phyloP scores from a whole-genome alignment of 2,797 vertebrate species.

The Morelia viridis region DNA sequence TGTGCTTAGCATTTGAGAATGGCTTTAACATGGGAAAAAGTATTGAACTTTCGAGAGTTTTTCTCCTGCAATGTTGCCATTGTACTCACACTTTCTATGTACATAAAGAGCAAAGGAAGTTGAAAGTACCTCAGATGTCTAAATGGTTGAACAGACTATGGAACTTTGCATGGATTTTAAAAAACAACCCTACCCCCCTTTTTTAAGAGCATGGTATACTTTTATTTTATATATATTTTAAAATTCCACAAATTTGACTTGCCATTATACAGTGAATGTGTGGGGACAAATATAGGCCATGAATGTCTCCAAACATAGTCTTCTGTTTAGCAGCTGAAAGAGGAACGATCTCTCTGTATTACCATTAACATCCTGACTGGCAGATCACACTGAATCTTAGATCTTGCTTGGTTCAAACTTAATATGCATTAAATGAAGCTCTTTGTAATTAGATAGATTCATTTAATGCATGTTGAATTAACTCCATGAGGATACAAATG shows the following conservation, averaged over 20 bases:
- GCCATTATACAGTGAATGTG: background rate
- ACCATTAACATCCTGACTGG: background rate
- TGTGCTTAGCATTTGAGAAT: conserved; percentile 30
- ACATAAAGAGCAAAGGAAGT: background rate
- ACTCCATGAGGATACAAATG: background rate
- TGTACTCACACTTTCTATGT: background rate
- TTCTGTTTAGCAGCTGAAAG: background rate
- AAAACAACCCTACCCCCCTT: too few relatives aligned
- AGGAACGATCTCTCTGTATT: background rate
- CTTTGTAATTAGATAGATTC: background rate
- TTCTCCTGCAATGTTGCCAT: background rate
- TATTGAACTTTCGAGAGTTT: conserved; percentile 8
- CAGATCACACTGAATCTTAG: background rate
- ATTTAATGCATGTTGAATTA: background rate
- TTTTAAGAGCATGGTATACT: background rate
- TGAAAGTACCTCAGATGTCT: background rate
- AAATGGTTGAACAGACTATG: background rate
- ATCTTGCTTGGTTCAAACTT: background rate
- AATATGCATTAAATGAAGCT: background rate
- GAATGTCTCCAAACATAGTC: background rate
- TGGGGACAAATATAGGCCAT: background rate
- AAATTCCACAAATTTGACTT: background rate
- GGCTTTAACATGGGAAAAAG: conserved; percentile 12
- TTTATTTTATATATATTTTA: background rate
- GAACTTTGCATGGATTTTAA: background rate